Conservation (phyloP, 2,113 vertebrate genomes). For the Rhea americana region DNA sequence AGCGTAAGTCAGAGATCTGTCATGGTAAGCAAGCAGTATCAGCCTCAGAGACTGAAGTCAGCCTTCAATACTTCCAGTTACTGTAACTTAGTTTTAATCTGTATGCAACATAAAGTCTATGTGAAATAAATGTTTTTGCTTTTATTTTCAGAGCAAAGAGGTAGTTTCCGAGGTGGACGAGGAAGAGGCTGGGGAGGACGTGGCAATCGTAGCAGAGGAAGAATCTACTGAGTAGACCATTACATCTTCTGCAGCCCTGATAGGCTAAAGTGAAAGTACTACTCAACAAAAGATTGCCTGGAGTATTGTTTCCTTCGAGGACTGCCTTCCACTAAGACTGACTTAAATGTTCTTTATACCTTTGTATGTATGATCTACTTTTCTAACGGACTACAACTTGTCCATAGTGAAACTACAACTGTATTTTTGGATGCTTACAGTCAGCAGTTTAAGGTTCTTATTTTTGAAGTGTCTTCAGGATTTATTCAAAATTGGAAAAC, state of each 20-base stretch:
- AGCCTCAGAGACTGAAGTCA: not conserved
- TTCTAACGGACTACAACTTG: conserved; percentile 81
- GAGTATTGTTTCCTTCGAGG: conserved; percentile 72
- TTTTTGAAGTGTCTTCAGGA: conserved; percentile 75
- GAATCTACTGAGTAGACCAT: conserved; percentile 85
- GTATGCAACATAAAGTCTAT: not conserved
- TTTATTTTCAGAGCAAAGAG: conserved; percentile 89
- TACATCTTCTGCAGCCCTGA: conserved; percentile 42
- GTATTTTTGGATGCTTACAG: conserved; percentile 83
- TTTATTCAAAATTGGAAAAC: conserved; percentile 67
- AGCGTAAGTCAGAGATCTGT: not conserved
- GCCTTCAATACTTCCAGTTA: not conserved
- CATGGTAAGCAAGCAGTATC: not conserved
- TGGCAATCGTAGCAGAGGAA: conserved; percentile 91
- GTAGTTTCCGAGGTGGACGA: conserved; percentile 92
- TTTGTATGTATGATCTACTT: conserved; percentile 88
- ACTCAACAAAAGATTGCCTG: conserved; percentile 72
- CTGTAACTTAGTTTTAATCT: not conserved
- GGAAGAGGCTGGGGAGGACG: conserved; percentile 91
- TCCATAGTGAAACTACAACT: conserved; percentile 79
- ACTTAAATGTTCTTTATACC: conserved; percentile 84
- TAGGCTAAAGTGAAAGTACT: conserved; percentile 59
- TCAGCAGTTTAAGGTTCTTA: conserved; percentile 69
- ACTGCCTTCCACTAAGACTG: conserved; percentile 82
- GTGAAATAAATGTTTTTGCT: conserved; percentile 18